Base-by-base conservation (phyloP, 2,888 invertebrate genomes). In the Lampropteryx suffumata region DNA sequence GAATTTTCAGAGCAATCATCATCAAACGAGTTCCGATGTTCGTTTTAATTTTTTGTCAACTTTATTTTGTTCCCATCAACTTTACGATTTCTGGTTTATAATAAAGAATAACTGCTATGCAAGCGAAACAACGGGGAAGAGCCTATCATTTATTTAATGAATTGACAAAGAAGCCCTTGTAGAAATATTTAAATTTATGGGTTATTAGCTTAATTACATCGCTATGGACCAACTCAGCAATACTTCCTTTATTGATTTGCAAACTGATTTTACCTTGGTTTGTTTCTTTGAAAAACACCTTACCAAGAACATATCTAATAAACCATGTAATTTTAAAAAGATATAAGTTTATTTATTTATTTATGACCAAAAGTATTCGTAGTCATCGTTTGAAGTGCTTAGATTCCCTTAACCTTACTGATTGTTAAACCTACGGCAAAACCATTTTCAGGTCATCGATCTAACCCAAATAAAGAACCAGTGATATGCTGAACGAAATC, bases 1-100 rank as follows among this genome's bases (percentile, higher is more conserved):
- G 75, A 80, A 75, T 76, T 65, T 72, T 65, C 52, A 61, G 50
- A 71, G 72, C 78, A 79, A 85, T 85, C 79, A 84, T 77, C 81
- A 82, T 84, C 79, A 80, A 3, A 24, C 21, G 3, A 24, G 21
- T 11, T 24, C 11, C 10, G 10, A 35, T 71, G 62, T 65, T 64
- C 17, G 17, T 34, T 4, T 10, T 21, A 10, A 10, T 8, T 34
- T 34, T 14, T 21, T 17, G 3, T 24, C 24, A 24, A 24, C 7
- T 24, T 5, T 6, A 24, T 24, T 17, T 24, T 24, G 24, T 24
- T 24, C 24, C 24, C 24, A 24, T 24, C 5, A 24, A 6, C 24
- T 24, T 5, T 17, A 3, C 17, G 4, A 3, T 17, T 17, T 17
- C 4, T 3, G 4, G 4, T 4, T 17, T 17, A 17, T 17, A 17